phyloP scores from a whole-genome alignment of 2,797 vertebrate genomes.

The Cryptoprocta ferox region DNA sequence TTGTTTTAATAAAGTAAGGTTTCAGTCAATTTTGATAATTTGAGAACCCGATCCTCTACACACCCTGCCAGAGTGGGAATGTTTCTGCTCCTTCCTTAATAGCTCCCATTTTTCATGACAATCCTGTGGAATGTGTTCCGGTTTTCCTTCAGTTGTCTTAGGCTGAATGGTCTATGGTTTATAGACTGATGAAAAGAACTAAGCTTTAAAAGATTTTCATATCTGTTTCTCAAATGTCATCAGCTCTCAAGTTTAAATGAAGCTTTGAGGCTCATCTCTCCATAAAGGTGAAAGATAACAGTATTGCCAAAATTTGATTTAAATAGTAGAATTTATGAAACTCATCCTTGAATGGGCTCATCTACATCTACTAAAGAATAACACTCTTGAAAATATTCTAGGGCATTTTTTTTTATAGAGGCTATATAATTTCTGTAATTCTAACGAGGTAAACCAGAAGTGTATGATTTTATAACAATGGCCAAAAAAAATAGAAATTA shows the following conservation, averaged over 20 bases:
- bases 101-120: background rate
- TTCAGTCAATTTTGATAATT: background rate
- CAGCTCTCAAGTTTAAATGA: slow-evolving; percentile 41
- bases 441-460: background rate
- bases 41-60: background rate
- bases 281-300: background rate
- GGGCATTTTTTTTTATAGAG: background rate
- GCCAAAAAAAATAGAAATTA: background rate
- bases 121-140: background rate
- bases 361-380: background rate
- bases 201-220: background rate
- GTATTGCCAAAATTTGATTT: background rate
- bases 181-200: background rate
- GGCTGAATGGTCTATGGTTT: background rate
- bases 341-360: background rate
- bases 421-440: background rate
- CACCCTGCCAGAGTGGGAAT: background rate
- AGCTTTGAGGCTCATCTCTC: background rate
- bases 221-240: slow-evolving; percentile 7
- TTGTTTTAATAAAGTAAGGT: background rate
- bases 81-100: background rate
- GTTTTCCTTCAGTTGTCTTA: background rate
- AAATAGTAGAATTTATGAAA: background rate
- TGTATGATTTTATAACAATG: background rate
- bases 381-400: background rate